phyloP scores from a whole-genome alignment of 2,888 invertebrate genomes.

The Agrotis clavis region DNA sequence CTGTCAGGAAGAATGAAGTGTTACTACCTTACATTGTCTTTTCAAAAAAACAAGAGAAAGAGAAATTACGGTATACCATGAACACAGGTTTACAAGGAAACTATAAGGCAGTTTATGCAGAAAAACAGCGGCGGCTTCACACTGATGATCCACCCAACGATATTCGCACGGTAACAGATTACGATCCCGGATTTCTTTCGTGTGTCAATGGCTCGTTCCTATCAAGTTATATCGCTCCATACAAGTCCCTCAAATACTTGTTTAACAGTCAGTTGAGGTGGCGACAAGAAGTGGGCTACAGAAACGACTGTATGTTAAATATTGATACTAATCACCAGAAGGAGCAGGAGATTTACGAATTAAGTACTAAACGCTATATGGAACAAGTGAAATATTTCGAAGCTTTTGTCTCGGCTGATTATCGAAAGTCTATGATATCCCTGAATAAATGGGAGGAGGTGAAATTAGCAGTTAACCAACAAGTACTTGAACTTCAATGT shows the following conservation, averaged over 20 bases:
- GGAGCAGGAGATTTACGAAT: conserved; percentile 88
- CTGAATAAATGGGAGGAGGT: conserved; percentile 89
- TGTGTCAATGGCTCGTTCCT: conserved; percentile 72
- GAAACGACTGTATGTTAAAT: conserved; percentile 86
- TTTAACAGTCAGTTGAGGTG: conserved; percentile 72
- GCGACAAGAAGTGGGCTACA: conserved; percentile 81
- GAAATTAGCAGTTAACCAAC: conserved; percentile 80
- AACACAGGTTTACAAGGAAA: conserved; percentile 71
- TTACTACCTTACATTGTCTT: conserved; percentile 77
- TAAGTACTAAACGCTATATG: conserved; percentile 85
- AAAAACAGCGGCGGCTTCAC: conserved; percentile 72
- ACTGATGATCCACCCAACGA: conserved; percentile 71
- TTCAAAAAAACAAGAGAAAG: conserved; percentile 72
- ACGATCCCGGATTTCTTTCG: conserved; percentile 76
- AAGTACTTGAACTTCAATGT: conserved; percentile 84
- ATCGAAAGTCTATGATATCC: conserved; percentile 91
- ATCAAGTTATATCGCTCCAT: conserved; percentile 69
- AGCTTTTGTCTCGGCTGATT: conserved; percentile 91
- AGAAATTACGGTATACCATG: conserved; percentile 69
- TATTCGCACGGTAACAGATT: conserved; percentile 73
- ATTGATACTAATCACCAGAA: conserved; percentile 90
- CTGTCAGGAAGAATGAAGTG: conserved; percentile 72
- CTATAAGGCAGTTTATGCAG: conserved; percentile 77
- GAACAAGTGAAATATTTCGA: conserved; percentile 91
- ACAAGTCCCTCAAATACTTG: conserved; percentile 75